A percentile compares a stretch with the other conserved stretches of the same genome.
Evolutionary conservation across 2,888 invertebrate genomes (phyloP).

Genomic region (Oegoconia quadripuncta): DNA sequence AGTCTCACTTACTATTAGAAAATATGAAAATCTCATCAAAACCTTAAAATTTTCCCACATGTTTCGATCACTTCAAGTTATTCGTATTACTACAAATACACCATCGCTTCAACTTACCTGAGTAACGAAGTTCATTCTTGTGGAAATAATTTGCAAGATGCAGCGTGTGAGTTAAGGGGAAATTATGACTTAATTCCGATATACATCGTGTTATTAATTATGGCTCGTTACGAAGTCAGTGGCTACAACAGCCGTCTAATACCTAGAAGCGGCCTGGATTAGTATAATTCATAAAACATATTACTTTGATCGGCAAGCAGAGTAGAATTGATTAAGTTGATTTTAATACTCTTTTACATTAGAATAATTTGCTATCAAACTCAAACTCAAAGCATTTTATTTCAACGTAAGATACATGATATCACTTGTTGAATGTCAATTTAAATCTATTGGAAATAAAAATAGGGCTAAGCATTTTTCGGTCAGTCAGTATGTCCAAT

Average conservation of each 20-base stretch:
- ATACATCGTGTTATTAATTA: constrained; percentile 21
- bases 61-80: not conserved
- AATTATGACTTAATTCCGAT: constrained; percentile 25
- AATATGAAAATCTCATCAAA: too few relatives aligned
- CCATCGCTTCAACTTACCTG: not conserved
- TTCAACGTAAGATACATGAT: too few relatives aligned
- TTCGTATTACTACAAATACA: not conserved
- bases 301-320: too few relatives aligned
- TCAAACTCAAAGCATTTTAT: too few relatives aligned
- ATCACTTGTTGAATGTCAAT: too few relatives aligned
- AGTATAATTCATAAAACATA: not conserved
- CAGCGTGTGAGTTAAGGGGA: constrained; percentile 18
- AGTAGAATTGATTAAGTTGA: too few relatives aligned
- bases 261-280: not conserved
- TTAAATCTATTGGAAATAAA: too few relatives aligned
- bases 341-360: too few relatives aligned
- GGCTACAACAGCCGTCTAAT: not conserved
- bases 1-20: too few relatives aligned
- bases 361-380: too few relatives aligned
- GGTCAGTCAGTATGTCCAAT: too few relatives aligned
- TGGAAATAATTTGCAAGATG: constrained; percentile 16
- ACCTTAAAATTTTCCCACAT: not conserved
- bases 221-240: constrained; percentile 15
- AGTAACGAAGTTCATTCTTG: constrained; percentile 10
- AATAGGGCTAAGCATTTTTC: too few relatives aligned